Evolutionary conservation across 1,140 invertebrate genomes (phyloP).

Genomic region (Caerostris darwini): DNA sequence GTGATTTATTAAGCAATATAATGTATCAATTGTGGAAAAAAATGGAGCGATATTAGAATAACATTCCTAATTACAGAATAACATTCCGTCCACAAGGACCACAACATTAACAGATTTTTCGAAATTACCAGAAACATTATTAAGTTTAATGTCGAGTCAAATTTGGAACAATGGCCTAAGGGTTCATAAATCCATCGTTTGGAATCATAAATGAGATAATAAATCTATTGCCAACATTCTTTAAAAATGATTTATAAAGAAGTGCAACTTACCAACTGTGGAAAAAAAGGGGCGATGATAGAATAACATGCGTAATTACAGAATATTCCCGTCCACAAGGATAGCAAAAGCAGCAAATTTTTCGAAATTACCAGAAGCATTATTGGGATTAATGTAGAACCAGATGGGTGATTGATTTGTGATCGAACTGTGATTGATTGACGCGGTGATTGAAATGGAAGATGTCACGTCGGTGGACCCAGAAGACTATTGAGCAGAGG

Average conservation of each 20-base stretch:
- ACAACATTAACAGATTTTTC: conserved; percentile 57
- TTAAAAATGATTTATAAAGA: neutral
- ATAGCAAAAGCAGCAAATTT: conserved; percentile 51
- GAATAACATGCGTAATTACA: conserved; percentile 78
- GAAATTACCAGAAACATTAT: conserved; percentile 59
- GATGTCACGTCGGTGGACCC: neutral
- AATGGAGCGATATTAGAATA: conserved; percentile 76
- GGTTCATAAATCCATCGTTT: no score
- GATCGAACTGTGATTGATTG: neutral
- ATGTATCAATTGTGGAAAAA: conserved; percentile 76
- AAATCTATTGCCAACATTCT: neutral
- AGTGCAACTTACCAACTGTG: conserved; percentile 72
- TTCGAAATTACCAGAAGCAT: conserved; percentile 65
- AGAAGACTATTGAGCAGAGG: neutral
- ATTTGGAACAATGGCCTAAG: neutral
- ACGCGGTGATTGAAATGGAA: conserved; percentile 28
- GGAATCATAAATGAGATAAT: no score
- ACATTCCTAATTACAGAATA: conserved; percentile 77
- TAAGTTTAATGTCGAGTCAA: neutral
- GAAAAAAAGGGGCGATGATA: conserved; percentile 76
- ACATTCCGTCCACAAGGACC: conserved; percentile 67
- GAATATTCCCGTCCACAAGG: conserved; percentile 75
- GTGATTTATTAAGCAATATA: neutral
- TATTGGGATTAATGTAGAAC: neutral
- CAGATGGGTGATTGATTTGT: neutral